Evolutionary conservation across 23 tunicate genomes (phyloP).

Genomic region (Ciona savignyi): DNA sequence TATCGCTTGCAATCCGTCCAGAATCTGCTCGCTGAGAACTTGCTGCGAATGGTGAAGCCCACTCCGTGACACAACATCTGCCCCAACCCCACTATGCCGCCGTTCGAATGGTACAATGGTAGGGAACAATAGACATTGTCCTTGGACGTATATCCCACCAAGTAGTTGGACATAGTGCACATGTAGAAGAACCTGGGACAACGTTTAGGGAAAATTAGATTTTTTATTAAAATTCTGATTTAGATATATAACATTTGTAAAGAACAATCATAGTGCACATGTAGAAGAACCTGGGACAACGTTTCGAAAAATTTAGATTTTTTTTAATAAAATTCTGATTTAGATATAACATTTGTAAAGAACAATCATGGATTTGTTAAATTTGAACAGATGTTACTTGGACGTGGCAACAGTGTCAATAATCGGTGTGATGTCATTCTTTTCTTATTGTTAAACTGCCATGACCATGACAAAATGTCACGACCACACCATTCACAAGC

Average conservation of each 20-base stretch:
- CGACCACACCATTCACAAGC: no score
- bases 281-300: no score
- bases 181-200: conserved; percentile 55
- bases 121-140: conserved; percentile 70
- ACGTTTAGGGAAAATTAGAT: neutral
- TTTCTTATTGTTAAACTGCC: no score
- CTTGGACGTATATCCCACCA: conserved; percentile 48
- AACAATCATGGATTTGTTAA: no score
- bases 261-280: neutral
- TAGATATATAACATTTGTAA: no score
- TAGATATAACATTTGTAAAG: no score
- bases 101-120: conserved; percentile 93
- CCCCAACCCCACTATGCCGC: conserved; percentile 86
- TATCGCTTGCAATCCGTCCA: conserved; percentile 90
- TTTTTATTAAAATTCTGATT: neutral
- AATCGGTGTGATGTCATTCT: no score
- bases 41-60: conserved; percentile 46
- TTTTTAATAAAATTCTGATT: no score
- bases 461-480: no score
- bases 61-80: conserved; percentile 70
- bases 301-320: no score
- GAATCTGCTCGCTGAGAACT: conserved; percentile 84
- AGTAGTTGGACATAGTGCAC: conserved; percentile 64
- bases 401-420: no score
- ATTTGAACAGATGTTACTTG: no score